Percentiles rank a stretch among this genome's conserved stretches.
Conservation (phyloP, 2,113 vertebrate genomes). For the Deroptyus accipitrinus region DNA sequence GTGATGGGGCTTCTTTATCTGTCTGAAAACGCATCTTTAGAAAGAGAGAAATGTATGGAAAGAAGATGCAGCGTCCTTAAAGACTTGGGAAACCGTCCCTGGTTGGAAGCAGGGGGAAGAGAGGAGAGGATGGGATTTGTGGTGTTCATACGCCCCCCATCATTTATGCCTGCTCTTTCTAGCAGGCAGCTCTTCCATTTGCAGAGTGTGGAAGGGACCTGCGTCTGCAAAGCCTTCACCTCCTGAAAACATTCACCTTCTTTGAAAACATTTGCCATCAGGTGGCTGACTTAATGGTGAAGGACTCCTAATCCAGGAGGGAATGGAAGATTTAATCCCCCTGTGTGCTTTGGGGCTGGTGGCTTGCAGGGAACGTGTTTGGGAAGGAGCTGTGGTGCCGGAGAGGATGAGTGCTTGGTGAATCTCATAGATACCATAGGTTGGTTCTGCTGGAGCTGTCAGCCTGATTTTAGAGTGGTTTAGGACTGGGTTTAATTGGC, state of each 20-base stretch:
- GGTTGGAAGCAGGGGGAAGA: neutral
- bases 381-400: neutral
- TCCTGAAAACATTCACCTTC: neutral
- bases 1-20: neutral
- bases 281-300: neutral
- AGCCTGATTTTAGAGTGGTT: neutral
- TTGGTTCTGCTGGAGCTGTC: neutral
- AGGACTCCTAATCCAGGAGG: neutral
- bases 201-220: neutral
- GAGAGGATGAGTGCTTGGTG: neutral
- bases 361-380: neutral
- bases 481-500: neutral
- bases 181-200: neutral
- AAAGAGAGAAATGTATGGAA: neutral
- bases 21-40: neutral
- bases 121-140: neutral
- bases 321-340: neutral
- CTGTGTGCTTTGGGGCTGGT: neutral
- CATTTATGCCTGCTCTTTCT: neutral
- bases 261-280: neutral
- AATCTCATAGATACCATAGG: neutral
- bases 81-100: neutral
- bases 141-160: accelerated
- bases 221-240: neutral
- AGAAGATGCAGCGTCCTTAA: neutral